A percentile compares a stretch with the other conserved stretches of the same genome.
Conservation (phyloP, 1,140 invertebrate genomes). For the Lerema accius region DNA sequence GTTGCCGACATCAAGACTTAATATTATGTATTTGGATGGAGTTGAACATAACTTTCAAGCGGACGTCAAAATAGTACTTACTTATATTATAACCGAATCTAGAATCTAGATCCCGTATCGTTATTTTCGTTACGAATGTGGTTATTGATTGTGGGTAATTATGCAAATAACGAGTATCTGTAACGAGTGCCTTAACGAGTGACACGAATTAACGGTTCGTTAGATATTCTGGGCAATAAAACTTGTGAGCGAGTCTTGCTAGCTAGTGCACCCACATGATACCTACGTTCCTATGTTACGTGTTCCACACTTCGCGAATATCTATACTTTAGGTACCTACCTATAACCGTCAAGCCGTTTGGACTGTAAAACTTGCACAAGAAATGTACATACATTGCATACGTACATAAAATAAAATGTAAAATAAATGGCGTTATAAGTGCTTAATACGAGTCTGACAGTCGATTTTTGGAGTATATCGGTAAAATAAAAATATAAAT, state of each 20-base stretch:
- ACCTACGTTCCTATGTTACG: neutral
- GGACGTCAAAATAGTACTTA: no score
- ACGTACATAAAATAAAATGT: no score
- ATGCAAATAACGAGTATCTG: conserved; percentile 64
- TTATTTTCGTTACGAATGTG: conserved; percentile 44
- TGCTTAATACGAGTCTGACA: no score
- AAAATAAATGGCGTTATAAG: no score
- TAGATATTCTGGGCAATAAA: conserved; percentile 39
- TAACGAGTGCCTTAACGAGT: conserved; percentile 57
- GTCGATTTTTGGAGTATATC: no score
- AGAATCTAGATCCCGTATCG: conserved; percentile 23
- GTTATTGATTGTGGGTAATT: conserved; percentile 68
- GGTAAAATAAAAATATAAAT: no score
- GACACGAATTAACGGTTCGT: conserved; percentile 59
- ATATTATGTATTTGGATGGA: conserved; percentile 26
- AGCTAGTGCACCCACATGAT: conserved; percentile 20
- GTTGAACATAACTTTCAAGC: conserved; percentile 6
- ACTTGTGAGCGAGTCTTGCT: conserved; percentile 9
- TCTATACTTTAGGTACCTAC: no score
- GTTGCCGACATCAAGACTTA: conserved; percentile 4
- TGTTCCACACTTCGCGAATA: neutral
- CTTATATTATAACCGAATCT: conserved; percentile 13
- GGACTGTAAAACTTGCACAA: no score
- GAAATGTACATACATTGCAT: no score
- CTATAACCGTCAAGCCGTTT: no score